These are phyloP conservation scores for Hetaerina titia DNA, from an alignment of 2,888 invertebrate genomes.

Conservation along the genomic window DNA sequence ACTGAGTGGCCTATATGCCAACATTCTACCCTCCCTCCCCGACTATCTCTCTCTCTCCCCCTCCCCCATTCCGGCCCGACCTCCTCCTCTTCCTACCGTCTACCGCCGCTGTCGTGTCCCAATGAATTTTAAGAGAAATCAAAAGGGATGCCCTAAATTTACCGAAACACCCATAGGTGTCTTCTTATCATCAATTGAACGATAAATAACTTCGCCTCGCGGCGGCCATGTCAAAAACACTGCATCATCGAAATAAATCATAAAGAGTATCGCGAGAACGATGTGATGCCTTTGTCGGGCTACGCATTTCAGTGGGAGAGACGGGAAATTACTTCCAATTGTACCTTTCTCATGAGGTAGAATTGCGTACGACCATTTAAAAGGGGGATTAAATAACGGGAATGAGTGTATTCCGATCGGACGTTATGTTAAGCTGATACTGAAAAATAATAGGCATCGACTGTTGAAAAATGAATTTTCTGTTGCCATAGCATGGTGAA, in stretches of 20 bases:
- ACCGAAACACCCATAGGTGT: no score
- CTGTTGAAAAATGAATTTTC: no score
- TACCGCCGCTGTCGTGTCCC: constrained; percentile 6
- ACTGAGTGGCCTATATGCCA: constrained; percentile 67
- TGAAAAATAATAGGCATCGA: no score
- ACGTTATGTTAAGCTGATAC: no score
- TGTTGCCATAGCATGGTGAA: no score
- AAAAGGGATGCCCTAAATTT: no score
- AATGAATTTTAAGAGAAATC: neutral
- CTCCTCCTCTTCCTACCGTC: neutral
- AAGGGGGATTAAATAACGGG: neutral
- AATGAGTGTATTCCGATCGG: no score
- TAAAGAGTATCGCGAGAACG: neutral
- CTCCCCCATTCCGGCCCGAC: neutral
- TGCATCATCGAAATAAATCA: neutral
- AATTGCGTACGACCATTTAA: neutral
- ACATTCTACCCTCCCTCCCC: constrained; percentile 38
- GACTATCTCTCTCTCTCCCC: neutral
- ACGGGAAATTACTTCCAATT: neutral
- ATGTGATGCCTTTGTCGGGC: neutral
- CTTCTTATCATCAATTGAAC: no score
- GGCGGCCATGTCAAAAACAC: neutral
- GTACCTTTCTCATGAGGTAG: neutral
- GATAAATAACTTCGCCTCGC: neutral
- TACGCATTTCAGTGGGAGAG: neutral